phyloP scores from a whole-genome alignment of 2,113 vertebrate species.

The Salvator merianae region DNA sequence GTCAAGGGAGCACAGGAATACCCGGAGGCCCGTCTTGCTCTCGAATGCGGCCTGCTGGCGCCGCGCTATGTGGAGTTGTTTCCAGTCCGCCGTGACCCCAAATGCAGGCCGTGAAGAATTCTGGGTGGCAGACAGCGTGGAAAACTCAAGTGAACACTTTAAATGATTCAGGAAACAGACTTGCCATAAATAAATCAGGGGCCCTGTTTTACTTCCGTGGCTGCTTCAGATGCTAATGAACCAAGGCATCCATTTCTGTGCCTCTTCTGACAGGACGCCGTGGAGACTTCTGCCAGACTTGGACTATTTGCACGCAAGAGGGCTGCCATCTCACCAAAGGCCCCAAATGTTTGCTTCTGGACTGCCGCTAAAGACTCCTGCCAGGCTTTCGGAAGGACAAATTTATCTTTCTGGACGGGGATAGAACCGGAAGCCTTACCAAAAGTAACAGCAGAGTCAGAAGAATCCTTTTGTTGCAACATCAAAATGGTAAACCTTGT shows the following conservation, averaged over 20 bases:
- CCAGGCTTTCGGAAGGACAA: background rate
- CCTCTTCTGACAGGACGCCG: background rate
- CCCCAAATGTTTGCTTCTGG: background rate
- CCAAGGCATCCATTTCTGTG: background rate
- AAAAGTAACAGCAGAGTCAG: no score
- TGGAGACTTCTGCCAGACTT: no score
- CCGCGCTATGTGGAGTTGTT: no score
- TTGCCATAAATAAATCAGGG: background rate
- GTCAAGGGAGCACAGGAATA: background rate
- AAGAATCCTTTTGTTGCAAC: no score
- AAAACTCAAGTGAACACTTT: background rate
- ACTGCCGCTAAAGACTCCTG: no score
- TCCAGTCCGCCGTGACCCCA: background rate
- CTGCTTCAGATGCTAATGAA: background rate
- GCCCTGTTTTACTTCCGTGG: background rate
- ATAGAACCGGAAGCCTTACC: no score
- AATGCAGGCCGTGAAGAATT: background rate
- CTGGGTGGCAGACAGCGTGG: background rate
- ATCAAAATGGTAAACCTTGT: no score
- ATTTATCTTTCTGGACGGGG: background rate
- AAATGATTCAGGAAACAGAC: constrained; percentile 14
- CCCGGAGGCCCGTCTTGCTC: no score
- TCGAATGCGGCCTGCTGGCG: no score
- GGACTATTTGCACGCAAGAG: no score
- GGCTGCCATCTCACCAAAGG: background rate